Base-by-base conservation (phyloP, 2,113 vertebrate genomes). In the Panthera tigris region DNA sequence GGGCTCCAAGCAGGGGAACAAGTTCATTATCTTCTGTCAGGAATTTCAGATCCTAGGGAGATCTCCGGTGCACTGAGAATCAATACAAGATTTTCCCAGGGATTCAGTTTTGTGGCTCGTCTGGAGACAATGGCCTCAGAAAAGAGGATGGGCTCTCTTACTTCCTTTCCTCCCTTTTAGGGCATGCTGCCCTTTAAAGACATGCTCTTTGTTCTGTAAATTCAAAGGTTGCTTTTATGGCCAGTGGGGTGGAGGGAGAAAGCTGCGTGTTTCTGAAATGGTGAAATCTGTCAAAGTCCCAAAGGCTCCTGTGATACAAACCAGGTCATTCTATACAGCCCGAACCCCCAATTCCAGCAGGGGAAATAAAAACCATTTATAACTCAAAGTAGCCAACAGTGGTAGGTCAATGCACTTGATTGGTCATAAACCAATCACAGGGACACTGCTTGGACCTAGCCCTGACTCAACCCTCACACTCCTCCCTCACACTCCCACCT, bases 221-320 rank as follows among this genome's bases (percentile, higher is more conserved):
- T 81, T 97, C 97, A 98, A 98, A 98, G 92, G 65, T 45, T 96
- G 95, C 96, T 98, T 98, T 98, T 94, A 96, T 97, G 95, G 94
- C 96, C 93, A 82, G 88, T 97, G 41, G 39, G 66, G 52, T 93
- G 14, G 84, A 92, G 66, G 61, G 71, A 93, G 81, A 94, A 96
- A 93, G 78, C 79, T 71, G 63, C 33, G 27, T 84, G 45, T 94
- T 95, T 98, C 95, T 97, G 74, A 92, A 97, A 79, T 80, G 81
- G 39, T 90, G 66, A 97, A 98, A 97, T 94, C 76, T 95, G 81
- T 97, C 97, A 93, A 97, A 95, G 84, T 96, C 91, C 84, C 81
- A 89, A 97, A 97, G 90, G 76, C 88, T 95, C 83, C 90, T 97
- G 69, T 95, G 88, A 94, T 96, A 96, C 87, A 98, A 97, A 97